Percentiles rank a stretch among this genome's conserved stretches.
Conservation (phyloP, 2,797 vertebrate genomes). For the Lepidocolaptes lacrymiger region DNA sequence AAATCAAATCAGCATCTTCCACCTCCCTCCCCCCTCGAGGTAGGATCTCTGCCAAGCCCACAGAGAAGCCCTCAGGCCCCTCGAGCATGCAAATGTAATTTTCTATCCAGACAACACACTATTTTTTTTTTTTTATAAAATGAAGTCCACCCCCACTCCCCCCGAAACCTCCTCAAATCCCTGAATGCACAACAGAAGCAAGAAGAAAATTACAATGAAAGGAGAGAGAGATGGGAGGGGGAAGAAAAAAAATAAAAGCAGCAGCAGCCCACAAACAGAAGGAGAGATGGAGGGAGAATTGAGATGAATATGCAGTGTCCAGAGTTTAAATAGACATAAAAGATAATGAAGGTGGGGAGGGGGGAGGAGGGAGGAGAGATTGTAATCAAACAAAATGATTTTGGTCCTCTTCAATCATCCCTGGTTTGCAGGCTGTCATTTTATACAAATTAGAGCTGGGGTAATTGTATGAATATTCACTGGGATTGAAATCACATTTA, state of each 20-base stretch:
- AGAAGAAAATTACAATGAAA: slow-evolving; percentile 75
- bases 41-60: slow-evolving; percentile 77
- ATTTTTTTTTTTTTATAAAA: slow-evolving; percentile 62
- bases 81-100: slow-evolving; percentile 84
- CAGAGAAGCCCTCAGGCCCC: slow-evolving; percentile 78
- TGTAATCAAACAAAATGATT: slow-evolving; percentile 90
- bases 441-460: slow-evolving; percentile 79
- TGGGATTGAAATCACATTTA: slow-evolving; percentile 77
- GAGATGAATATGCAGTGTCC: slow-evolving; percentile 73
- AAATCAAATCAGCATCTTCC: slow-evolving; percentile 74
- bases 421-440: slow-evolving; percentile 80
- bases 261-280: slow-evolving; percentile 66
- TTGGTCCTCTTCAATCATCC: slow-evolving; percentile 85
- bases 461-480: slow-evolving; percentile 87
- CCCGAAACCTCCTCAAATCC: slow-evolving; percentile 72
- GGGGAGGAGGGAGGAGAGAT: slow-evolving; percentile 69
- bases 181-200: slow-evolving; percentile 75
- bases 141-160: slow-evolving; percentile 65
- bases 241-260: neutral
- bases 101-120: slow-evolving; percentile 79
- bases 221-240: slow-evolving; percentile 15
- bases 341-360: slow-evolving; percentile 79
- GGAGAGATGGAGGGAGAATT: slow-evolving; percentile 72
- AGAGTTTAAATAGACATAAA: slow-evolving; percentile 79
- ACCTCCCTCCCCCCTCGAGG: slow-evolving; percentile 37